Evolutionary conservation across 2,888 invertebrate species (phyloP).

Genomic region (Clepsis dumicolana): DNA sequence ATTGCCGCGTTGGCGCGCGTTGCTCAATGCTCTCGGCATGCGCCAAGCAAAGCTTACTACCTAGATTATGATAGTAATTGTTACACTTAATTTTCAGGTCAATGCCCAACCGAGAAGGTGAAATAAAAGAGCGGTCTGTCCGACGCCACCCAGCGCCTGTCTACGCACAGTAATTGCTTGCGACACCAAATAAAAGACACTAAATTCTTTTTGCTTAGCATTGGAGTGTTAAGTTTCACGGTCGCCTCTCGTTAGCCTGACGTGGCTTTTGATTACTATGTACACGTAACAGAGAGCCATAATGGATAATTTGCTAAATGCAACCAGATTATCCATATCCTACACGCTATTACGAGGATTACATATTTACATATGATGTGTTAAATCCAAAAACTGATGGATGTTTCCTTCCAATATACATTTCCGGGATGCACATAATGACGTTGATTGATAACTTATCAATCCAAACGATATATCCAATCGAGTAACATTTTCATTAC

Average conservation of each 20-base stretch:
- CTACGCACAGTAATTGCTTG: conserved; percentile 35
- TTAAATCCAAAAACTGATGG: conserved; percentile 25
- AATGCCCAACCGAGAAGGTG: conserved; percentile 63
- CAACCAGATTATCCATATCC: conserved; percentile 45
- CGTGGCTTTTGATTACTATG: conserved; percentile 36
- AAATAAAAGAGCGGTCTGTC: conserved; percentile 48
- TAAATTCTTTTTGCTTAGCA: conserved; percentile 41
- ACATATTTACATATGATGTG: conserved; percentile 32
- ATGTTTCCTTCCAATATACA: conserved; percentile 2
- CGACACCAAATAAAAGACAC: conserved; percentile 37
- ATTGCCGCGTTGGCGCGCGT: conserved; percentile 13
- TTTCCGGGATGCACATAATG: conserved; percentile 1
- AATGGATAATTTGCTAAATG: conserved; percentile 43
- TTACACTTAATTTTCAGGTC: conserved; percentile 71
- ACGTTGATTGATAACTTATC: conserved; percentile 18
- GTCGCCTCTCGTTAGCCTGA: conserved; percentile 35
- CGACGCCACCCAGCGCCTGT: conserved; percentile 33
- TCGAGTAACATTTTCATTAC: too few relatives aligned
- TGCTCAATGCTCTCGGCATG: conserved; percentile 29
- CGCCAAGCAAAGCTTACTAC: conserved; percentile 36
- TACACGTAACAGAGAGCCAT: conserved; percentile 19
- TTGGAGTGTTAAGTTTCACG: conserved; percentile 39
- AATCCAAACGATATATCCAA: too few relatives aligned
- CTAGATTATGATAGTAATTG: conserved; percentile 53
- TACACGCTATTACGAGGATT: conserved; percentile 42